These are phyloP conservation scores for Andrena minutula DNA, from an alignment of 2,888 invertebrate genomes.

Conservation along the genomic window DNA sequence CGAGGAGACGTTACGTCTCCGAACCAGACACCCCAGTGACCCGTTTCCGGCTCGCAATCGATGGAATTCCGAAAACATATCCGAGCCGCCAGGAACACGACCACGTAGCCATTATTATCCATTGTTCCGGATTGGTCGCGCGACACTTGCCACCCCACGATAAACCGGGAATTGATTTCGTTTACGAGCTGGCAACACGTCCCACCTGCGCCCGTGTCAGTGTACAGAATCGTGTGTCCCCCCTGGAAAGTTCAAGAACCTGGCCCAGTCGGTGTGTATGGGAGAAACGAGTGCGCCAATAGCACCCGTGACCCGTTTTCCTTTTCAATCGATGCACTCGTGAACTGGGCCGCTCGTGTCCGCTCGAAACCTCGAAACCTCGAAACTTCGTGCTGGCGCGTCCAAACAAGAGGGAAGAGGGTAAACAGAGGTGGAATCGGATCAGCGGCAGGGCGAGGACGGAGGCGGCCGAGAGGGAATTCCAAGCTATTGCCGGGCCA, in stretches of 20 bases:
- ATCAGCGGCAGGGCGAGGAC: neutral
- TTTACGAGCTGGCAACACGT: conserved; percentile 2
- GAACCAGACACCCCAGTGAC: conserved; percentile 56
- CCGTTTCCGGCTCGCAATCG: conserved; percentile 62
- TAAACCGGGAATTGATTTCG: conserved; percentile 13
- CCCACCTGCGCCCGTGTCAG: conserved; percentile 31
- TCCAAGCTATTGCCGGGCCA: neutral
- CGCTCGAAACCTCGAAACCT: conserved; percentile 45
- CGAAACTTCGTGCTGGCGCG: conserved; percentile 18
- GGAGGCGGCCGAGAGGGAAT: neutral
- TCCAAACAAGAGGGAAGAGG: conserved; percentile 17
- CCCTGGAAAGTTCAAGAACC: conserved; percentile 61
- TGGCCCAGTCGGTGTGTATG: conserved; percentile 38
- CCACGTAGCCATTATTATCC: conserved; percentile 62
- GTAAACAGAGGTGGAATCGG: conserved; percentile 17
- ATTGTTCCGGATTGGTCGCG: conserved; percentile 26
- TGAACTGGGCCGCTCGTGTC: conserved; percentile 60
- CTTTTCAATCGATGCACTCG: conserved; percentile 64
- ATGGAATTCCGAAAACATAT: conserved; percentile 51
- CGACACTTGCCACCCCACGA: neutral
- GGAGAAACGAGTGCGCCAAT: conserved; percentile 60
- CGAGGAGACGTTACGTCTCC: conserved; percentile 1
- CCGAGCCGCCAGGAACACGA: conserved; percentile 42
- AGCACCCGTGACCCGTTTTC: conserved; percentile 66
- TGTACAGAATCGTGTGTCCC: conserved; percentile 30